Percentiles rank a stretch among this genome's conserved stretches.
Evolutionary conservation across 2,113 vertebrate species (phyloP).

Genomic region (Elephantulus edwardii): DNA sequence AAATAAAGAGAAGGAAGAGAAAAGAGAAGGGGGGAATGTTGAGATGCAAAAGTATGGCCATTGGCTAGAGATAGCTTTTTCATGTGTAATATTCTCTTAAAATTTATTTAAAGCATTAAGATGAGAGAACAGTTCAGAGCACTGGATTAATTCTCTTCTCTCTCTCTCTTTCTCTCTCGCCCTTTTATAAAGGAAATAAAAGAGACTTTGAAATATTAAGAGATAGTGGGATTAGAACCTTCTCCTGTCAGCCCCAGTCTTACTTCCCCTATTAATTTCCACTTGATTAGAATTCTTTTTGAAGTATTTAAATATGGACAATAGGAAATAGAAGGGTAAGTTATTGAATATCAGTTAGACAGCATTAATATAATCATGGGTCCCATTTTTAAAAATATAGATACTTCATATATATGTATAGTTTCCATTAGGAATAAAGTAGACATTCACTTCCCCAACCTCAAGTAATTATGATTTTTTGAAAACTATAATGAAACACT

Average conservation of each 20-base stretch:
- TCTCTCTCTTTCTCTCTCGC: slow-evolving; percentile 79
- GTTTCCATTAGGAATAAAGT: slow-evolving; percentile 88
- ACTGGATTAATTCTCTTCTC: slow-evolving; percentile 97
- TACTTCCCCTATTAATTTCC: slow-evolving; percentile 98
- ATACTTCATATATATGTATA: slow-evolving; percentile 89
- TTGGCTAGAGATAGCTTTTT: slow-evolving; percentile 89
- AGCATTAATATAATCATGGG: slow-evolving; percentile 96
- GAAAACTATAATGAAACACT: slow-evolving; percentile 86
- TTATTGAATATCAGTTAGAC: slow-evolving; percentile 99
- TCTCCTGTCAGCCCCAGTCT: slow-evolving; percentile 96
- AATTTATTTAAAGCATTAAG: slow-evolving; percentile 96
- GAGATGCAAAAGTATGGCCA: slow-evolving; percentile 87
- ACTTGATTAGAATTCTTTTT: slow-evolving; percentile 99
- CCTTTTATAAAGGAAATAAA: slow-evolving; percentile 99
- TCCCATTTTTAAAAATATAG: slow-evolving; percentile 87
- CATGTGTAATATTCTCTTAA: slow-evolving; percentile 90
- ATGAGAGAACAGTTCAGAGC: slow-evolving; percentile 98
- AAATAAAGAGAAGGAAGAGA: slow-evolving; percentile 23
- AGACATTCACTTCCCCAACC: slow-evolving; percentile 84
- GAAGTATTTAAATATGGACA: slow-evolving; percentile 99
- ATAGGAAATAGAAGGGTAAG: slow-evolving; percentile 97
- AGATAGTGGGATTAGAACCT: slow-evolving; percentile 99
- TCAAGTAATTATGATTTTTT: slow-evolving; percentile 87
- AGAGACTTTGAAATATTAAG: slow-evolving; percentile 99
- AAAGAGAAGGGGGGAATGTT: slow-evolving; percentile 20